Conservation (phyloP, 2,113 vertebrate species). For the Himantopus leucocephalus region DNA sequence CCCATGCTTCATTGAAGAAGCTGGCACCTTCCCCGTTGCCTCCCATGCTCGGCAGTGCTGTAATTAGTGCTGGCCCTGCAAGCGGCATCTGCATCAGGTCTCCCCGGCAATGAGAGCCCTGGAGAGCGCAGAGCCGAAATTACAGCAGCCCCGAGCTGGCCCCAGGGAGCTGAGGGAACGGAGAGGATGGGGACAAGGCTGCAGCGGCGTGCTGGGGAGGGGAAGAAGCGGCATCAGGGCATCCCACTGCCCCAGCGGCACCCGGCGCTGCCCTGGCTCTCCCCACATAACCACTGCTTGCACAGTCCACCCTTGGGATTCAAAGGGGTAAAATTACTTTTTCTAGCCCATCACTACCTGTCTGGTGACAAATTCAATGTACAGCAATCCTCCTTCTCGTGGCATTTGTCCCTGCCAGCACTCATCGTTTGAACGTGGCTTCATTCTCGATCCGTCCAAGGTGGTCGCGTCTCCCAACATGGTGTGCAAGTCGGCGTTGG, state of each 20-base stretch:
- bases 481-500: background rate
- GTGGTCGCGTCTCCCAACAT: background rate
- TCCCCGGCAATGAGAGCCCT: background rate
- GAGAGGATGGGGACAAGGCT: background rate
- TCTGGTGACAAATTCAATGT: too few relatives aligned
- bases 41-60: background rate
- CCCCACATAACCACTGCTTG: accelerated
- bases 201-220: background rate
- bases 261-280: background rate
- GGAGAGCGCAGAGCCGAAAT: background rate
- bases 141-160: background rate
- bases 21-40: background rate
- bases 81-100: background rate
- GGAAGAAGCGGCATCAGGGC: background rate
- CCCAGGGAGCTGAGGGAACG: accelerated
- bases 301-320: background rate
- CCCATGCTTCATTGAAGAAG: background rate
- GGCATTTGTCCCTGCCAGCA: background rate
- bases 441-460: background rate
- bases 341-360: background rate
- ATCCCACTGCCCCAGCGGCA: background rate
- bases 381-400: background rate
- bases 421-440: background rate
- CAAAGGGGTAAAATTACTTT: background rate
- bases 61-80: constrained; percentile 14